Conservation (phyloP, 2,113 vertebrate genomes). For the Capreolus pygargus region DNA sequence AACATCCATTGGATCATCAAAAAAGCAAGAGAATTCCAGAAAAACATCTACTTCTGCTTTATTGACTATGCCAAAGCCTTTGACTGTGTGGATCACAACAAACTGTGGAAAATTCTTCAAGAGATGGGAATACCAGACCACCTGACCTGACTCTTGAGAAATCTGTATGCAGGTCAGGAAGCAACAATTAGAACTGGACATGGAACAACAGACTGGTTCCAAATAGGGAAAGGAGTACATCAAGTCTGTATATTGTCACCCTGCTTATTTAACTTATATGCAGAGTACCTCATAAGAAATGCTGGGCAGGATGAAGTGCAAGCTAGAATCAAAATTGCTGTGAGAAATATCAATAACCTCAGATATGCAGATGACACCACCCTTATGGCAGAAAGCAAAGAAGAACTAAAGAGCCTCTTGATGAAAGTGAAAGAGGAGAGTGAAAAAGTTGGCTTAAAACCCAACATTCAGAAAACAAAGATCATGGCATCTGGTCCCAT, state of each 20-base stretch:
- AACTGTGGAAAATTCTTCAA: background rate
- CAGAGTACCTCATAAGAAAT: background rate
- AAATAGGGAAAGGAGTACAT: background rate
- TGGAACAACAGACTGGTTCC: background rate
- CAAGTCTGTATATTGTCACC: background rate
- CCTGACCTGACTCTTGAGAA: background rate
- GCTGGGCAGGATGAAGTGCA: background rate
- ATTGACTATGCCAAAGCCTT: background rate
- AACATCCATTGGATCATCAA: background rate
- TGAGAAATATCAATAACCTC: background rate
- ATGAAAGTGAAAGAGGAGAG: background rate
- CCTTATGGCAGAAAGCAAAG: background rate
- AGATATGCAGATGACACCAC: background rate
- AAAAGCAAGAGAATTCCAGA: background rate
- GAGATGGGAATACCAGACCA: background rate
- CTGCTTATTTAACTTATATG: background rate
- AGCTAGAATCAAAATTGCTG: background rate
- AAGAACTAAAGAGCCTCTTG: background rate
- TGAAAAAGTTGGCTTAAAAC: background rate
- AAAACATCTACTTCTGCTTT: background rate
- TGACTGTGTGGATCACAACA: background rate
- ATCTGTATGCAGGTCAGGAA: background rate
- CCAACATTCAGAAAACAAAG: background rate
- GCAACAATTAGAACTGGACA: background rate
- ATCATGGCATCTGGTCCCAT: background rate